phyloP scores from a whole-genome alignment of 2,888 invertebrate genomes.

The Scrobipalpa costella region DNA sequence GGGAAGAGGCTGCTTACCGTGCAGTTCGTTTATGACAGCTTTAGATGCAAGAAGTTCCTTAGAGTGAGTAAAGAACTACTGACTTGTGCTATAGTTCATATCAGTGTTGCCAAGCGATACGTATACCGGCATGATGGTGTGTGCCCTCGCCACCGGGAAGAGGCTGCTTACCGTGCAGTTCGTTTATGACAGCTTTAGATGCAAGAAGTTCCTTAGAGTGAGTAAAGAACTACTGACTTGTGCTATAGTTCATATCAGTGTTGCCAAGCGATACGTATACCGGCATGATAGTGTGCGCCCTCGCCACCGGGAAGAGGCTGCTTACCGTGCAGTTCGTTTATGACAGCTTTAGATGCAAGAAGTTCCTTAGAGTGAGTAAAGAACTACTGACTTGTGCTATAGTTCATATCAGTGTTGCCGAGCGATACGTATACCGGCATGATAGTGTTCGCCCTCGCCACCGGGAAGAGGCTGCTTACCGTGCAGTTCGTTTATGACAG shows the following conservation, averaged over 20 bases:
- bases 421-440: conserved; percentile 71
- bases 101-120: conserved; percentile 69
- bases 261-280: conserved; percentile 70
- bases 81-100: conserved; percentile 45
- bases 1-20: conserved; percentile 73
- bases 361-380: conserved; percentile 61
- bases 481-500: conserved; percentile 72
- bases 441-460: conserved; percentile 74
- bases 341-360: conserved; percentile 73
- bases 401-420: conserved; percentile 51
- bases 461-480: conserved; percentile 72
- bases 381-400: background rate
- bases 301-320: conserved; percentile 74
- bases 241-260: conserved; percentile 55
- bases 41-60: conserved; percentile 70
- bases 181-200: conserved; percentile 72
- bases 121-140: conserved; percentile 75
- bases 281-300: conserved; percentile 76
- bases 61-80: conserved; percentile 47
- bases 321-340: conserved; percentile 68
- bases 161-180: conserved; percentile 70
- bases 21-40: conserved; percentile 72
- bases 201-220: conserved; percentile 71
- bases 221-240: conserved; percentile 27
- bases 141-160: conserved; percentile 72